Conservation (phyloP, 2,888 invertebrate species). For the Odontocolon sp. region DNA sequence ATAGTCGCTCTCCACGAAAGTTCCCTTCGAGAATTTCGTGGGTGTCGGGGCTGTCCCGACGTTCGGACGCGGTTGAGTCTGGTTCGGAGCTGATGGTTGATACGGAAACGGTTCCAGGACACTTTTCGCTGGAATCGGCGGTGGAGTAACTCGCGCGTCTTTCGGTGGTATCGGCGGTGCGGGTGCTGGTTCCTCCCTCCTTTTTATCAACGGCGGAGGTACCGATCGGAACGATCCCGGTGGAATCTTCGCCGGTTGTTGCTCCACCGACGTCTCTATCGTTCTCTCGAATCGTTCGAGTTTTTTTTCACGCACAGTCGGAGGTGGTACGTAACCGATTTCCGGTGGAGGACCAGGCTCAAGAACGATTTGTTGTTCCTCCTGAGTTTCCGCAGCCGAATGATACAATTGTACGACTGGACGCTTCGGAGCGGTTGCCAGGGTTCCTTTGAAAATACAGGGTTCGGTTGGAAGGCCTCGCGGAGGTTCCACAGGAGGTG, state of each 20-base stretch:
- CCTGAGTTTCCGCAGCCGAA: conserved; percentile 46
- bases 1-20: conserved; percentile 85
- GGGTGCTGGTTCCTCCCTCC: conserved; percentile 76
- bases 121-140: conserved; percentile 78
- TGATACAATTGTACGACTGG: conserved; percentile 68
- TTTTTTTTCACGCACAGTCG: conserved; percentile 82
- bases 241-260: conserved; percentile 82
- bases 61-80: conserved; percentile 81
- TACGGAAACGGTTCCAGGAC: conserved; percentile 80
- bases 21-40: conserved; percentile 83
- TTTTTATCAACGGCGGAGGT: conserved; percentile 78
- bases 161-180: conserved; percentile 80
- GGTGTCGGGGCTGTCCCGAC: conserved; percentile 83
- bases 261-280: conserved; percentile 82
- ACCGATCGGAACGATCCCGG: conserved; percentile 83
- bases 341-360: conserved; percentile 87
- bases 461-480: conserved; percentile 45
- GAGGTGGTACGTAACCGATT: conserved; percentile 85
- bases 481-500: conserved; percentile 30
- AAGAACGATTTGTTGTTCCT: conserved; percentile 71
- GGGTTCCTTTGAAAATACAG: conserved; percentile 60
- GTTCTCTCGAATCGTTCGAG: conserved; percentile 82
- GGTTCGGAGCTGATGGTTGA: conserved; percentile 77
- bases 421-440: conserved; percentile 65
- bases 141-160: conserved; percentile 74